Base-by-base conservation (phyloP, 2,113 vertebrate species). In the Syngnathus floridae region DNA sequence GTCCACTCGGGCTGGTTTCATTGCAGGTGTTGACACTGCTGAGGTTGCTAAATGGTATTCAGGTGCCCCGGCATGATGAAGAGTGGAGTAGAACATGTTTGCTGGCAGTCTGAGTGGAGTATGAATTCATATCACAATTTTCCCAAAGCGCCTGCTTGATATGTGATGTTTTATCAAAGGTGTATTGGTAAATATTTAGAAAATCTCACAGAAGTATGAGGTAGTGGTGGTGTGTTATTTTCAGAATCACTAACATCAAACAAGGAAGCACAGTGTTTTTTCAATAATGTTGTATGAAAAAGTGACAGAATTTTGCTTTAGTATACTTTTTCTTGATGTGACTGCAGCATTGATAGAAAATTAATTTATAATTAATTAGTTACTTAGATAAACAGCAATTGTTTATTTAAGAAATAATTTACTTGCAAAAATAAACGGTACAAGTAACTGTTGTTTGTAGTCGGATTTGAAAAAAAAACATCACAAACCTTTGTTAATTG, bases 91-190 rank as follows among this genome's bases (percentile, higher is more conserved):
- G 71, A 75, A 69, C 5, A 16, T 52, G 55, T 73, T 74, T 43
- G 11, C 59, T 36, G 37, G 31, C 58, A 56, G 35, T 22, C 61
- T 60, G 64, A 37, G 52, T 64, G 40, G 22, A 66, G 63, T 56
- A 63, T 76, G 62, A 67, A 83, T 58, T 80, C 66, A 64, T 57
- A 56, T 77, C 70, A 59, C 63, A 56, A 13, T 3, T 26, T 72
- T 41, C 64, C 54, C 65, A 54, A 43, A 21, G 35, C 22, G 49
- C 38, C 37, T 61, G 65, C 21, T 55, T 71, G 57, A 75, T 76
- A 76, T 80, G 70, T 71, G 67, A 74, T 62, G 81, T 78, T 76
- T 73, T 73, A 80, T 83, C 77, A 80, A 79, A 74, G 10, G 17
- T 59, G 54, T 72, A 74, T 66, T 75, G 66, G 38, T 64, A 63